Evolutionary conservation across 2,888 invertebrate species (phyloP).

Genomic region (Leptopterna dolabrata): DNA sequence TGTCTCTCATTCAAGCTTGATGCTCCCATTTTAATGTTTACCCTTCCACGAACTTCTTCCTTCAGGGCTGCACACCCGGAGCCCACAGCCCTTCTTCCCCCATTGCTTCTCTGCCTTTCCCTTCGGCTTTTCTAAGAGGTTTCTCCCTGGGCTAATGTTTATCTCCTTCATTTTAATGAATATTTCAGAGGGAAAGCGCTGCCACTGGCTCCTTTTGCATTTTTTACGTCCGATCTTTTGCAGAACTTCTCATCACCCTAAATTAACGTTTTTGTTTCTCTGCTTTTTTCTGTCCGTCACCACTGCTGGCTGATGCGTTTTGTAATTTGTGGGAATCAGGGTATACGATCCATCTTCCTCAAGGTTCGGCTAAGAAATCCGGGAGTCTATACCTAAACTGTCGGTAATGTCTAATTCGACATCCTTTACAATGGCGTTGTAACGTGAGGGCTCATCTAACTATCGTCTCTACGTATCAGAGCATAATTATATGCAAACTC

Average conservation of each 20-base stretch:
- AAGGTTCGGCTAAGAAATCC: neutral
- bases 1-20: slow-evolving; percentile 23
- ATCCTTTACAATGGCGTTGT: too few species aligned
- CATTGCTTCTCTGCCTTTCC: neutral
- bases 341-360: neutral
- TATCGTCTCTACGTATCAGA: too few species aligned
- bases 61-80: neutral
- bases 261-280: neutral
- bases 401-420: too few species aligned
- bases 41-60: slow-evolving; percentile 9
- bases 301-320: neutral
- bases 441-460: too few species aligned
- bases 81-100: slow-evolving; percentile 6
- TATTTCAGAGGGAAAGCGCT: slow-evolving; percentile 43
- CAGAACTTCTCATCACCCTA: neutral
- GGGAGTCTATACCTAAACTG: too few species aligned
- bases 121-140: neutral
- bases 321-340: neutral
- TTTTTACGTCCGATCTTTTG: slow-evolving; percentile 22
- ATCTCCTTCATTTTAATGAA: slow-evolving; percentile 44
- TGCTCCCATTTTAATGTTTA: slow-evolving; percentile 25
- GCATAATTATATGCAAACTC: too few species aligned
- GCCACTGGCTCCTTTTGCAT: slow-evolving; percentile 14
- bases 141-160: slow-evolving; percentile 36
- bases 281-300: neutral